Evolutionary conservation across 2,888 invertebrate species (phyloP), one percentile per base, ranked within the genome.

Genomic region (Entomobrya proxima): DNA sequence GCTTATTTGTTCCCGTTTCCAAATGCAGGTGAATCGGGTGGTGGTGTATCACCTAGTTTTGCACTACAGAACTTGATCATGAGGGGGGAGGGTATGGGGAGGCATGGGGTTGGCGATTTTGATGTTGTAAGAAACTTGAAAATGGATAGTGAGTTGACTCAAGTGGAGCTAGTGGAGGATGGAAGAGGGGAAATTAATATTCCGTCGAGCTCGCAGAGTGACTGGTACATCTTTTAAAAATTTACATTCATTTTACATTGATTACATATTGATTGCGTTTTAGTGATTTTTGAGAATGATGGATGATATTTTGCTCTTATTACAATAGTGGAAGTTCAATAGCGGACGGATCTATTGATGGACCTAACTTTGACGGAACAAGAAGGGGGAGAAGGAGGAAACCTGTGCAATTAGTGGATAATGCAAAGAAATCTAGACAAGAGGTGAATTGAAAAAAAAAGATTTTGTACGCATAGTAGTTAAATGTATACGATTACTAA

Each of bases 321-420:
- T n/a, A 37, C 15, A 2, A 40, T 44, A 69, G 69, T 69, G 69
- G 44, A 11, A 69, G 69, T 13, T 69, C 69, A 2, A 40, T 69
- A 40, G 69, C 69, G 0, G 69, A 69, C 44, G 69, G 69, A 11
- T 69, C 69, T 2, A 69, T 69, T 24, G 69, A 69, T 13, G 69
- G 69, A 18, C 15, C 44, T 5, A 69, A 27, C n/a, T 69, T 69
- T 40, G 69, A 69, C 27, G 69, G 69, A 37, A 24, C 40, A 13
- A 18, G 69, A 40, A 2, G 69, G 15, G 69, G 69, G n/a, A 2
- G 69, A 24, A 21, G 69, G 21, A 40, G 69, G n/a, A 69, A 69
- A 44, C 69, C 69, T 2, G 69, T 69, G 44, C 69, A 69, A 24
- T 40, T 69, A 24, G 69, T 69, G 21, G 69, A 69, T 30, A 69